A percentile compares a stretch with the other conserved stretches of the same genome.
Evolutionary conservation across 1,140 invertebrate genomes (phyloP).

Genomic region (Drosophila teissieri): DNA sequence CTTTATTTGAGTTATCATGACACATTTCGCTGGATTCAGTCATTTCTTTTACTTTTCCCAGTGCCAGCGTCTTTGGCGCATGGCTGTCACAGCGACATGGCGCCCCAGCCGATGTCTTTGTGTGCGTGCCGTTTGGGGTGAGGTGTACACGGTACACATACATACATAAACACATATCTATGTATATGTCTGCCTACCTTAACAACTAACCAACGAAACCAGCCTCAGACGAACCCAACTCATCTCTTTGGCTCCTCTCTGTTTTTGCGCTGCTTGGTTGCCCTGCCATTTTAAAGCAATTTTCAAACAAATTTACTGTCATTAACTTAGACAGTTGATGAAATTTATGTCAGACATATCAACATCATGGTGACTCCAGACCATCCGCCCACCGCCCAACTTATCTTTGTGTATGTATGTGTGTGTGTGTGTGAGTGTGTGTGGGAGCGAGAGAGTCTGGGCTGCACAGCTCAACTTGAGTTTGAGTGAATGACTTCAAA

Average conservation of each 20-base stretch:
- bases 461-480: slow-evolving; percentile 57
- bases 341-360: slow-evolving; percentile 83
- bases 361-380: slow-evolving; percentile 65
- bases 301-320: slow-evolving; percentile 84
- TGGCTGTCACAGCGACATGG: slow-evolving; percentile 76
- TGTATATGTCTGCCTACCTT: slow-evolving; percentile 53
- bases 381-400: background rate
- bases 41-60: slow-evolving; percentile 66
- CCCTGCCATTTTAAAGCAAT: slow-evolving; percentile 83
- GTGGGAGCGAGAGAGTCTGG: slow-evolving; percentile 42
- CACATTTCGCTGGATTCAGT: slow-evolving; percentile 82
- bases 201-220: slow-evolving; percentile 47
- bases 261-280: slow-evolving; percentile 78
- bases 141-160: background rate
- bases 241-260: slow-evolving; percentile 34
- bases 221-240: slow-evolving; percentile 8
- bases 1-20: slow-evolving; percentile 83
- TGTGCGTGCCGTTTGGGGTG: slow-evolving; percentile 8
- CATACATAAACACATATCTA: background rate
- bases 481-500: slow-evolving; percentile 83
- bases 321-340: slow-evolving; percentile 83
- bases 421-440: slow-evolving; percentile 29
- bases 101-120: slow-evolving; percentile 50
- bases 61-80: slow-evolving; percentile 69
- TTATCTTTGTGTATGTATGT: slow-evolving; percentile 41